A percentile compares a stretch with the other conserved stretches of the same genome.
These are phyloP conservation scores for Drosophila watanabei DNA, from an alignment of 1,140 invertebrate genomes.

Conservation along the genomic window DNA sequence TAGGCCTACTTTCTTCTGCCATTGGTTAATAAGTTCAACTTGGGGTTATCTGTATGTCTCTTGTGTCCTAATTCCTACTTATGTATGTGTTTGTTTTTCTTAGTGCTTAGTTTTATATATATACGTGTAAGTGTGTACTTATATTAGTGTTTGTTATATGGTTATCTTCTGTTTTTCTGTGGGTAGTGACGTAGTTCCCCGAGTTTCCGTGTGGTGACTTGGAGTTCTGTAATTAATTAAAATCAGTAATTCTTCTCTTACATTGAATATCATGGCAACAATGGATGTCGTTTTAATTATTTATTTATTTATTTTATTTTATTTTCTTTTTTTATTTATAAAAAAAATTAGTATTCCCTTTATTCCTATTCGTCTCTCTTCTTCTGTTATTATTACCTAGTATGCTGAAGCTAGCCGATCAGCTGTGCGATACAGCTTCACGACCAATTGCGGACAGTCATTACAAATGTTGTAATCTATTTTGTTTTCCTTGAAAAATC, in stretches of 20 bases:
- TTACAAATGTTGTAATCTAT: too few species aligned
- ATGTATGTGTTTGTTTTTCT: too few species aligned
- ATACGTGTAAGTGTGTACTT: not conserved
- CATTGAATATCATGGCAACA: not conserved
- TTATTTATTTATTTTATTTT: not conserved
- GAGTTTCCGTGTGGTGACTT: constrained; percentile 4
- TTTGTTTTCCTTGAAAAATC: too few species aligned
- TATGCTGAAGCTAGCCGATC: not conserved
- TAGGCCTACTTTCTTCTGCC: too few species aligned
- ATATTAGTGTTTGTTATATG: not conserved
- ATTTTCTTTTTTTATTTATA: not conserved
- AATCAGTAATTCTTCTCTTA: constrained; percentile 2
- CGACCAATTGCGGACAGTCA: too few species aligned
- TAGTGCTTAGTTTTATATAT: too few species aligned
- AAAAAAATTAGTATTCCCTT: too few species aligned
- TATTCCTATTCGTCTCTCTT: too few species aligned
- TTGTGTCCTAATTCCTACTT: too few species aligned
- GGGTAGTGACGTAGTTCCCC: not conserved
- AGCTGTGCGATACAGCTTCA: not conserved
- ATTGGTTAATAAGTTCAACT: too few species aligned
- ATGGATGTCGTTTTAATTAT: not conserved
- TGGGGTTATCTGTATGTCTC: too few species aligned
- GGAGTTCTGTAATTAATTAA: not conserved
- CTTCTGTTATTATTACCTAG: not conserved
- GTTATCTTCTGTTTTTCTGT: not conserved